These are phyloP conservation scores for Acanthiza pusilla DNA, from an alignment of 2,797 vertebrate genomes.

Conservation along the genomic window DNA sequence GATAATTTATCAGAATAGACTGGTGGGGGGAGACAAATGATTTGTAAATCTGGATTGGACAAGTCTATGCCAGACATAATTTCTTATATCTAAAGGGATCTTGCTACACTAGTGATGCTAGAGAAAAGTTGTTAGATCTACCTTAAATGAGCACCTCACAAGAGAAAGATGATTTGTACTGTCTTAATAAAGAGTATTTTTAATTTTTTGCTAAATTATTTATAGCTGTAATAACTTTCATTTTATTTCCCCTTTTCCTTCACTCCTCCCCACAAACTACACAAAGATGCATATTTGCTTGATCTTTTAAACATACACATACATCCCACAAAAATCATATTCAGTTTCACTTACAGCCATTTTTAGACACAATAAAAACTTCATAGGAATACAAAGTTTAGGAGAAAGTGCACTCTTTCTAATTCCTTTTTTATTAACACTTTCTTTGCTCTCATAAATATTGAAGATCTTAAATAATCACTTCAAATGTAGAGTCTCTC, in stretches of 20 bases:
- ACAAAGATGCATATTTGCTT: rapidly evolving
- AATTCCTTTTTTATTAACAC: background rate
- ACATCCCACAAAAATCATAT: background rate
- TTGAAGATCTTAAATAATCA: background rate
- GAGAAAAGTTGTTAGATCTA: background rate
- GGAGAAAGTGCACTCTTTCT: background rate
- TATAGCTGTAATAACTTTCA: background rate
- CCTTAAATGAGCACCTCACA: background rate
- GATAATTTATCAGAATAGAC: background rate
- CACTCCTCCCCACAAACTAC: background rate
- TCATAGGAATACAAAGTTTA: background rate
- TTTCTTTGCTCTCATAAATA: background rate
- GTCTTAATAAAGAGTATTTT: background rate
- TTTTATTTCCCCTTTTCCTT: background rate
- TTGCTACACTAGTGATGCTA: rapidly evolving
- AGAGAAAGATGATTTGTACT: background rate
- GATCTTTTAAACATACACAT: background rate
- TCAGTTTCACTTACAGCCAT: background rate
- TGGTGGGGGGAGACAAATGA: background rate
- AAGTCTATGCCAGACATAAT: background rate
- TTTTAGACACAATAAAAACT: background rate
- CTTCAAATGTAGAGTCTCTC: background rate
- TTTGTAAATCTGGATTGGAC: background rate
- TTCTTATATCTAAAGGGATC: background rate
- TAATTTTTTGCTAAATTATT: background rate